Conservation (phyloP, 1,140 invertebrate species). For the Drosophila lacteicornis region DNA sequence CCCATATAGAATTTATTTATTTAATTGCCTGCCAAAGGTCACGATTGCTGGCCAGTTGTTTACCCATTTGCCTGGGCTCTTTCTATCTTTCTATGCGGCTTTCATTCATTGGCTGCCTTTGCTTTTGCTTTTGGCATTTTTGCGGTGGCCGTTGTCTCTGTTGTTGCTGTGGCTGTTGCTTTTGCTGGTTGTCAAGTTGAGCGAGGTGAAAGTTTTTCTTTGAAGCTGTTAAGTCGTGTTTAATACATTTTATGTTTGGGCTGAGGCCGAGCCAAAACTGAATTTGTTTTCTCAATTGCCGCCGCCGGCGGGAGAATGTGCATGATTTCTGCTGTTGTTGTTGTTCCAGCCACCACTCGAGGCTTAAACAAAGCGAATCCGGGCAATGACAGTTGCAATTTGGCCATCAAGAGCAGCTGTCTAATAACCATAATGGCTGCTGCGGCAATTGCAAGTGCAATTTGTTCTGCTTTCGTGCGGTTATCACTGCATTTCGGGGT, state of each 20-base stretch:
- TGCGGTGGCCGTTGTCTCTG: conserved; percentile 56
- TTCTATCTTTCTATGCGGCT: conserved; percentile 17
- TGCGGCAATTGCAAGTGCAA: conserved; percentile 52
- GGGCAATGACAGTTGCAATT: conserved; percentile 51
- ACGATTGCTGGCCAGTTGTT: conserved; percentile 39
- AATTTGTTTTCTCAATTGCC: conserved; percentile 43
- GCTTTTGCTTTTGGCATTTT: conserved; percentile 39
- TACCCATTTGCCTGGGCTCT: conserved; percentile 19
- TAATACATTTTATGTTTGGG: conserved; percentile 64
- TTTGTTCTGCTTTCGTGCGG: conserved; percentile 77
- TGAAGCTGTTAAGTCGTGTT: conserved; percentile 66
- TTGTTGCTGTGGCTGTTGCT: conserved; percentile 50
- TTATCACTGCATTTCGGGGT: conserved; percentile 60
- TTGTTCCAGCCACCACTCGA: conserved; percentile 3
- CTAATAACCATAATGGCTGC: conserved; percentile 36
- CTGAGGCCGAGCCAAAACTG: conserved; percentile 49
- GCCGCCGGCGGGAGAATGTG: conserved; percentile 29
- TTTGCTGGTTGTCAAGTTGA: conserved; percentile 34
- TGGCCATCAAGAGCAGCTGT: conserved; percentile 36
- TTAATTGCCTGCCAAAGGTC: conserved; percentile 64
- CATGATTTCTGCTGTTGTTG: conserved; percentile 2
- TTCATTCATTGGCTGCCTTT: conserved; percentile 42
- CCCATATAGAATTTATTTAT: conserved; percentile 54
- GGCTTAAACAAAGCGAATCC: conserved; percentile 20
- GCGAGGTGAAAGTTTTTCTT: conserved; percentile 76